Conservation (phyloP, 2,113 vertebrate species). For the Natator depressus region DNA sequence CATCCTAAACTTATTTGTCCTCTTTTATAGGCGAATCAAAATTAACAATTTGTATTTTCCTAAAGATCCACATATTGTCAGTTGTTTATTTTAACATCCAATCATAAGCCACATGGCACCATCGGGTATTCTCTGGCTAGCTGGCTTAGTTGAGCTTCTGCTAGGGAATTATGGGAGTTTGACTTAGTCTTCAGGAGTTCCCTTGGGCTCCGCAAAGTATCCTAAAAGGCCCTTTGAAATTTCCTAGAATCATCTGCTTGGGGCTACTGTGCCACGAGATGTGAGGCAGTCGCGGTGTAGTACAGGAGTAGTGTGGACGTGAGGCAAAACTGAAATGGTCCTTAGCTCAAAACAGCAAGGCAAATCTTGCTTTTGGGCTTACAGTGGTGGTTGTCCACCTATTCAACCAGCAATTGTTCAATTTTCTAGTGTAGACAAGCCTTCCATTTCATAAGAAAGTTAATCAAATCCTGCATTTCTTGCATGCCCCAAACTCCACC, state of each 20-base stretch:
- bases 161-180: neutral
- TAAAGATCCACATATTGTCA: neutral
- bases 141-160: neutral
- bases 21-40: neutral
- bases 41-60: neutral
- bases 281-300: accelerated
- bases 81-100: neutral
- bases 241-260: neutral
- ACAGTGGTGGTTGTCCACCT: accelerated
- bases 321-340: neutral
- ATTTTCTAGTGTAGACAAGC: neutral
- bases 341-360: accelerated
- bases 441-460: neutral
- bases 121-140: neutral
- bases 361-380: no score
- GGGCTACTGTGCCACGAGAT: neutral
- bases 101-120: neutral
- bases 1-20: neutral
- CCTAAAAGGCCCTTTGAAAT: neutral
- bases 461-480: neutral
- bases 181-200: neutral
- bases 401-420: neutral
- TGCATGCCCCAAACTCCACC: accelerated
- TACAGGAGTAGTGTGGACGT: accelerated
- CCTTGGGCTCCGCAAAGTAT: neutral